These are phyloP conservation scores for Gadopsis bispinosus DNA, from an alignment of 2,797 vertebrate genomes.

Conservation along the genomic window DNA sequence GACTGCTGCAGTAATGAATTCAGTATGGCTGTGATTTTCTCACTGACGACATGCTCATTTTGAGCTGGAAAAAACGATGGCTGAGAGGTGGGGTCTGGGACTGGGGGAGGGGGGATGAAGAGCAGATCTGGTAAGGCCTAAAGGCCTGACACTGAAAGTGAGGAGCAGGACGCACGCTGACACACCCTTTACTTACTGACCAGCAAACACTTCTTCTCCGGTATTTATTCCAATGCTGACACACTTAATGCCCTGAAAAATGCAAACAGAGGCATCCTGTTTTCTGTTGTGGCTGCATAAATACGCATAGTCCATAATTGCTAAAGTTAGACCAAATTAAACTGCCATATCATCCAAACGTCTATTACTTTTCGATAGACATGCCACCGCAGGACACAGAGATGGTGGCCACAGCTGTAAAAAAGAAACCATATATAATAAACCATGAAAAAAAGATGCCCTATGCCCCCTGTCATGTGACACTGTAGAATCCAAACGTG, in stretches of 20 bases:
- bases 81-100: slow-evolving; percentile 49
- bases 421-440: too few species aligned
- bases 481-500: too few species aligned
- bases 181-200: slow-evolving; percentile 12
- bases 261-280: neutral
- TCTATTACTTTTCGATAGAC: too few species aligned
- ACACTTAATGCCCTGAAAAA: slow-evolving; percentile 4
- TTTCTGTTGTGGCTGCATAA: too few species aligned
- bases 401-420: too few species aligned
- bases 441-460: too few species aligned
- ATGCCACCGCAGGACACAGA: too few species aligned
- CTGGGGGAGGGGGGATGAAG: slow-evolving; percentile 38
- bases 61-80: slow-evolving; percentile 78
- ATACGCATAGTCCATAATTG: too few species aligned
- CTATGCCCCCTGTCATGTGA: too few species aligned
- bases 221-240: slow-evolving; percentile 1
- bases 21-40: slow-evolving; percentile 95
- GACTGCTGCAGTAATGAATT: slow-evolving; percentile 98
- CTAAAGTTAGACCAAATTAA: too few species aligned
- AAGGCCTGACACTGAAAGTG: slow-evolving; percentile 40
- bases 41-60: slow-evolving; percentile 91
- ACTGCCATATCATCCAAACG: too few species aligned
- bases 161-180: slow-evolving; percentile 25
- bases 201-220: neutral
- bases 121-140: slow-evolving; percentile 50